Percentiles rank a stretch among this genome's conserved stretches.
These are phyloP conservation scores for Gadopsis bispinosus DNA, from an alignment of 2,797 vertebrate species.

Conservation along the genomic window DNA sequence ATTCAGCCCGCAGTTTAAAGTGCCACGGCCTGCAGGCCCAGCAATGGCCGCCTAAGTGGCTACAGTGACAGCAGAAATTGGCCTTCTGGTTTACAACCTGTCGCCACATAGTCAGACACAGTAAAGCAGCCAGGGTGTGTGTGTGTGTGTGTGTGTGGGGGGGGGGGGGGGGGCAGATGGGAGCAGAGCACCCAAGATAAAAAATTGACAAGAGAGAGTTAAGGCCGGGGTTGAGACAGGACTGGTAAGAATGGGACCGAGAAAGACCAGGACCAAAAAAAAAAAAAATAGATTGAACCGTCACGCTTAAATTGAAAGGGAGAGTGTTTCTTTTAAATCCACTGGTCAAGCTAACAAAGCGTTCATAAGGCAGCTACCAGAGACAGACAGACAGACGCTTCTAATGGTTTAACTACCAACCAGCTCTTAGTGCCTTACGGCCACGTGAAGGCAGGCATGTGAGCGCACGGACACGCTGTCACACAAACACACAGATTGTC, in stretches of 20 bases:
- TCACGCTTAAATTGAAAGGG: slow-evolving; percentile 73
- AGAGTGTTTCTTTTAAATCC: slow-evolving; percentile 76
- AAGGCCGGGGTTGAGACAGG: slow-evolving; percentile 48
- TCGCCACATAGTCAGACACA: slow-evolving; percentile 93
- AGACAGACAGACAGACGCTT: slow-evolving; percentile 57
- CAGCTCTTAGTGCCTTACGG: slow-evolving; percentile 42
- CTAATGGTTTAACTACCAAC: slow-evolving; percentile 67
- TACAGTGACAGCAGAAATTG: slow-evolving; percentile 99
- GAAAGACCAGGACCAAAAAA: slow-evolving; percentile 28
- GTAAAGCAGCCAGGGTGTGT: slow-evolving; percentile 66
- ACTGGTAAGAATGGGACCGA: slow-evolving; percentile 54
- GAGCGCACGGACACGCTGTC: slow-evolving; percentile 5
- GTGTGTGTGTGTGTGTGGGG: no score
- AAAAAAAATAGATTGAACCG: slow-evolving; percentile 65
- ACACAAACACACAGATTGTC: neutral
- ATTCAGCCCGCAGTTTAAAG: slow-evolving; percentile 99
- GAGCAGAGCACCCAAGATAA: slow-evolving; percentile 24
- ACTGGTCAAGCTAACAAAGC: slow-evolving; percentile 81
- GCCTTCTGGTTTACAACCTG: slow-evolving; percentile 98
- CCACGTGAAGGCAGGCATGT: slow-evolving; percentile 1
- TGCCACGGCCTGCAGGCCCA: slow-evolving; percentile 90
- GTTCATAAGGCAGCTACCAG: slow-evolving; percentile 52
- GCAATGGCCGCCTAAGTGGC: slow-evolving; percentile 98
- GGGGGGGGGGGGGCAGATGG: slow-evolving; percentile 26
- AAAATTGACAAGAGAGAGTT: slow-evolving; percentile 64